Conservation (phyloP, 2,113 vertebrate species). For the Caracal caracal region DNA sequence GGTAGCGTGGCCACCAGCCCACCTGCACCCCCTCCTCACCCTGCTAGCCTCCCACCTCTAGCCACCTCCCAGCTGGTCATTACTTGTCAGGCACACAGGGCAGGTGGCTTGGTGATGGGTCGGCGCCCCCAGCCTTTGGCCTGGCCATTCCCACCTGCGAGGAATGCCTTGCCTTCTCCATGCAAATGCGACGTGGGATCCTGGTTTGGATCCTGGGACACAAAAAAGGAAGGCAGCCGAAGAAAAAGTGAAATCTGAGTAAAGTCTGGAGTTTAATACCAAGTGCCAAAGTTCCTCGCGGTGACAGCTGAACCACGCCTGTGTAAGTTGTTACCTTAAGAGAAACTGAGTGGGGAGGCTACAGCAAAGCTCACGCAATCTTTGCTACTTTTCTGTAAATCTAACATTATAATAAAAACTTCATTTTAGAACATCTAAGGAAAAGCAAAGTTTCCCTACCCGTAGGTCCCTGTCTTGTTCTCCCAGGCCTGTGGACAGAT, state of each 20-base stretch:
- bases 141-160: not conserved
- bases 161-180: not conserved
- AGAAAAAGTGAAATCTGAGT: not conserved
- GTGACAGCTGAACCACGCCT: not conserved
- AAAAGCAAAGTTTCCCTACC: not conserved
- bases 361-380: not conserved
- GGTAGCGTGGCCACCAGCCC: not conserved
- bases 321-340: rapidly evolving
- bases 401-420: not conserved
- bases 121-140: not conserved
- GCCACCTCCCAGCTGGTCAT: not conserved
- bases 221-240: not conserved
- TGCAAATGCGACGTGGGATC: too few relatives aligned
- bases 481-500: not conserved
- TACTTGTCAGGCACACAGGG: not conserved
- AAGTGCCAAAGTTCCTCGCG: not conserved
- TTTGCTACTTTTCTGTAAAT: not conserved
- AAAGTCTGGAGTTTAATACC: not conserved
- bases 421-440: not conserved
- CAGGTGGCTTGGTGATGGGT: not conserved
- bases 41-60: not conserved
- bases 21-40: not conserved
- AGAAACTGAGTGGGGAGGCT: not conserved
- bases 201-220: not conserved
- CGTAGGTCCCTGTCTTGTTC: rapidly evolving